phyloP scores from a whole-genome alignment of 1,140 invertebrate species.

The Lamellibrachia luymesi region DNA sequence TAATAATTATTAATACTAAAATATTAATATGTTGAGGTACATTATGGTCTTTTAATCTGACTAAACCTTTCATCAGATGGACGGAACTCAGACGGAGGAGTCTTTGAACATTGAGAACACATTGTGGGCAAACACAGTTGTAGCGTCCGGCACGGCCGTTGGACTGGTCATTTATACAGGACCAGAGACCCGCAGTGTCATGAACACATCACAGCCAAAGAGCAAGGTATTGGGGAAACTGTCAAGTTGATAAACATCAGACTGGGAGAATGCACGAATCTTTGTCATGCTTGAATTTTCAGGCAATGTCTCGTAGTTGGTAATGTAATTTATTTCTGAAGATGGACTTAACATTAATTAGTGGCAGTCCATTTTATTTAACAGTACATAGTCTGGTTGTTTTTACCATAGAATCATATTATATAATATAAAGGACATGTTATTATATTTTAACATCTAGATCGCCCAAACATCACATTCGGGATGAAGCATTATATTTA shows the following conservation, averaged over 20 bases:
- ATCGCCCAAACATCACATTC: too few species aligned
- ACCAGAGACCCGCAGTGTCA: conserved; percentile 90
- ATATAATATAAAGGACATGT: too few species aligned
- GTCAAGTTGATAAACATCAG: neutral
- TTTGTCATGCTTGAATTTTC: neutral
- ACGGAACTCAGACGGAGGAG: conserved; percentile 63
- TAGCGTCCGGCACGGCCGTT: conserved; percentile 90
- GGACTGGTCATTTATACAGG: conserved; percentile 97
- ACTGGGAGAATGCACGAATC: neutral
- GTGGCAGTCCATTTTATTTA: too few species aligned
- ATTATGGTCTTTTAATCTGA: neutral
- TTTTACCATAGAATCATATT: too few species aligned
- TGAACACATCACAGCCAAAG: conserved; percentile 95
- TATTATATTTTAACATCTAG: too few species aligned
- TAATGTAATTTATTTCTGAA: neutral
- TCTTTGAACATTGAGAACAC: conserved; percentile 95
- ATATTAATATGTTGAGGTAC: too few species aligned
- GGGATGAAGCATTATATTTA: too few species aligned
- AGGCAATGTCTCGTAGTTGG: neutral
- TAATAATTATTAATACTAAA: too few species aligned
- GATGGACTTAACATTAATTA: too few species aligned
- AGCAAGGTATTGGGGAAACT: conserved; percentile 66
- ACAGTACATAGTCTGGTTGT: too few species aligned
- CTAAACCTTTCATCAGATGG: neutral
- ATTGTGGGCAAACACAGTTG: conserved; percentile 96